A percentile compares a stretch with the other conserved stretches of the same genome.
phyloP scores from a whole-genome alignment of 2,113 vertebrate species.

The Theristicus caerulescens region DNA sequence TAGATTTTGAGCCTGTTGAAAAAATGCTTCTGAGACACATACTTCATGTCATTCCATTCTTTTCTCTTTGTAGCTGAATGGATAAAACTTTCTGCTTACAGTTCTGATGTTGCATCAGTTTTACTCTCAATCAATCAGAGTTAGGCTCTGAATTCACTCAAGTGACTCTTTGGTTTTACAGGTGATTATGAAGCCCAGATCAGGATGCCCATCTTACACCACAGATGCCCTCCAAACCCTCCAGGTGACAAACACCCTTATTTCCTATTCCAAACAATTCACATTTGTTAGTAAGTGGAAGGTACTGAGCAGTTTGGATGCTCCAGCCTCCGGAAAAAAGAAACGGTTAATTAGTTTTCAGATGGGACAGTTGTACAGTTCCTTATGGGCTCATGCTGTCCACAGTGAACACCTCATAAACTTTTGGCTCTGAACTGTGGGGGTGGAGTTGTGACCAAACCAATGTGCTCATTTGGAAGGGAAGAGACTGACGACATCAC shows the following conservation, averaged over 20 bases:
- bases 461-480: constrained; percentile 19
- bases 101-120: not conserved
- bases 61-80: not conserved
- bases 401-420: not conserved
- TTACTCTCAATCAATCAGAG: not conserved
- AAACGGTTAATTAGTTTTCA: not conserved
- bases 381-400: not conserved
- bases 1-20: not conserved
- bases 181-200: not conserved
- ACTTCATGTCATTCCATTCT: not conserved
- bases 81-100: not conserved
- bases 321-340: not conserved
- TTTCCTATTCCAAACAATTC: not conserved
- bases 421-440: constrained; percentile 27
- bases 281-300: not conserved
- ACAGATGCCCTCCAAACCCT: not conserved
- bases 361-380: not conserved
- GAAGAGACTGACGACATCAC: not conserved
- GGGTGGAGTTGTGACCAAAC: constrained; percentile 33
- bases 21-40: not conserved
- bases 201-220: not conserved
- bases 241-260: not conserved
- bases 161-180: not conserved
- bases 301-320: not conserved
- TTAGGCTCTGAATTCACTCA: not conserved